Base-by-base conservation (phyloP, 2,888 invertebrate genomes). In the Zygothrica quintamaculata region DNA sequence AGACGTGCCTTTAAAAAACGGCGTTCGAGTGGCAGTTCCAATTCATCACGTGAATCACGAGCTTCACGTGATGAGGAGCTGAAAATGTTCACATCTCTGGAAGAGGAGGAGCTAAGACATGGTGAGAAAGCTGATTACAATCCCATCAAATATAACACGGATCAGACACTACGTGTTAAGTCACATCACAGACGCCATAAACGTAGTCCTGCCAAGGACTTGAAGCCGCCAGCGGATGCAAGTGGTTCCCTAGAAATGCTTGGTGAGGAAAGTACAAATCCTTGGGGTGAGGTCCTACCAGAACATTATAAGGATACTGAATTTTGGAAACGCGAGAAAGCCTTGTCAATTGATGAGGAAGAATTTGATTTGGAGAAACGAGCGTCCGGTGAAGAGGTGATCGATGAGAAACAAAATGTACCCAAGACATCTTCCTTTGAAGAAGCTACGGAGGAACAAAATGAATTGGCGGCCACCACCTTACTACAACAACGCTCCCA, bases 51-150 rank as follows among this genome's bases (percentile, higher is more conserved):
- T 79, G 93, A 93, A 11, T 93, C 93, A 56, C 92, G 93, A 62
- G 92, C 93, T 61, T 93, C 93, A 22, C 93, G 93, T 56, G 93
- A 94, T 76, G 93, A 94, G 86, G 94, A 94, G 88, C 89, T 94
- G 31, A 93, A 93, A 90, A 92, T 93, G 91, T 93, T 94, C 79
- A 93, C 94, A 68, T 93, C 94, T 51, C 92, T 94, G 76, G 94
- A 94, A 88, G 93, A 93, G 88, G 93, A 93, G 67, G 94, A 94
- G 87, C 91, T 92, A 69, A 91, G 92, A 74, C 84, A 85, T 22
- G 85, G 82, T n/a, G 85, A 84, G 2, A 85, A 88, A 25, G 76
- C 74, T 0, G 88, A 90, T 13, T 90, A 87, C 59, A 87, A 84
- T 13, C 87, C 90, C 9, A 90, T 91, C 13, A 89, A 87, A 25